Percentiles rank a stretch among this genome's conserved stretches.
Conservation (phyloP, 2,113 vertebrate species). For the Poeciliopsis prolifica region DNA sequence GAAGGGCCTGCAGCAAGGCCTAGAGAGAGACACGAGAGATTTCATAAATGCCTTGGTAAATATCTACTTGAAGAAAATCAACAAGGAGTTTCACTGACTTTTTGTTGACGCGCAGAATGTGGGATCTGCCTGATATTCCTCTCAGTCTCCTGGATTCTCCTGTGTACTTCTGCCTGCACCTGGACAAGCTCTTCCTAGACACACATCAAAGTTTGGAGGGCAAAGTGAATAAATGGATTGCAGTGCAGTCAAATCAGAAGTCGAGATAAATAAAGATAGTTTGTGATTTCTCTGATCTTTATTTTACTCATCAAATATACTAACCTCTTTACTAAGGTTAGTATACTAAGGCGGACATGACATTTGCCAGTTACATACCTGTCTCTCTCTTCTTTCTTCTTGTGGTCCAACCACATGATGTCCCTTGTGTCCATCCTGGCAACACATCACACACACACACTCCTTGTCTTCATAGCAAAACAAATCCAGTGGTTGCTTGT, state of each 20-base stretch:
- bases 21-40: slow-evolving; percentile 24
- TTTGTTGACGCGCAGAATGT: slow-evolving; percentile 63
- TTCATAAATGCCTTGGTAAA: neutral
- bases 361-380: slow-evolving; percentile 50
- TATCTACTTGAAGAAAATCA: neutral
- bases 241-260: too few species aligned
- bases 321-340: neutral
- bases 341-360: neutral
- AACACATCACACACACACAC: slow-evolving; percentile 73
- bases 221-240: neutral
- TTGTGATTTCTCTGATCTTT: neutral
- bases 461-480: slow-evolving; percentile 75
- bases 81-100: slow-evolving; percentile 43
- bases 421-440: slow-evolving; percentile 68
- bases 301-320: neutral
- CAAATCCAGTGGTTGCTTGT: slow-evolving; percentile 69
- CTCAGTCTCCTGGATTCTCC: slow-evolving; percentile 65
- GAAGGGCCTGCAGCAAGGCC: slow-evolving; percentile 69
- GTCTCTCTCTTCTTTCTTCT: slow-evolving; percentile 64
- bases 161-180: slow-evolving; percentile 65
- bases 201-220: neutral
- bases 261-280: neutral
- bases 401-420: slow-evolving; percentile 66
- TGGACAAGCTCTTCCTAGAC: slow-evolving; percentile 62
- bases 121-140: slow-evolving; percentile 64